phyloP scores from a whole-genome alignment of 2,888 invertebrate genomes.

The Scrobipalpa atriplicella region DNA sequence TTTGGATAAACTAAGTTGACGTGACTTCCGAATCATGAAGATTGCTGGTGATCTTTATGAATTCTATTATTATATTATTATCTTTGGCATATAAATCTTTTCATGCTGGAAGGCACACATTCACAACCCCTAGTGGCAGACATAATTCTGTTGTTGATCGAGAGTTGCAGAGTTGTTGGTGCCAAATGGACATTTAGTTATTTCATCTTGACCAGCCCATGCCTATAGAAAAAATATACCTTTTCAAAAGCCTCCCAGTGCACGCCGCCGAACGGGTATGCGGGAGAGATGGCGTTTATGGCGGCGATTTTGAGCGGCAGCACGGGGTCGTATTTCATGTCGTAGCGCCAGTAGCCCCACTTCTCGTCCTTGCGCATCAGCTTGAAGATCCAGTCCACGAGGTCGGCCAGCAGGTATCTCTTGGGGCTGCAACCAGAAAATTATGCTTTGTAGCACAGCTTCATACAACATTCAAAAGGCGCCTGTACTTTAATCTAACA shows the following conservation, averaged over 20 bases:
- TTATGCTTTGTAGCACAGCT: neutral
- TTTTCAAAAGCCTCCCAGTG: slow-evolving; percentile 92
- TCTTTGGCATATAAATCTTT: too few relatives aligned
- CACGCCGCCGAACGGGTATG: slow-evolving; percentile 86
- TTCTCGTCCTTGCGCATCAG: slow-evolving; percentile 87
- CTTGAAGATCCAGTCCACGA: slow-evolving; percentile 92
- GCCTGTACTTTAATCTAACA: too few relatives aligned
- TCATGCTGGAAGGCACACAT: too few relatives aligned
- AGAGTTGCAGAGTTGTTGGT: too few relatives aligned
- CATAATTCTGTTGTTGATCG: too few relatives aligned
- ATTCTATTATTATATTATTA: too few relatives aligned
- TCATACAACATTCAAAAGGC: neutral
- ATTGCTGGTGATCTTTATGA: too few relatives aligned
- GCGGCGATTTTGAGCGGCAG: slow-evolving; percentile 85
- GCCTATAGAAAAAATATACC: slow-evolving; percentile 75
- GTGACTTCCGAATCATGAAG: neutral
- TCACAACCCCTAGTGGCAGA: too few relatives aligned
- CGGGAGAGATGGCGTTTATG: slow-evolving; percentile 83
- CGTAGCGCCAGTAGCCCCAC: slow-evolving; percentile 87
- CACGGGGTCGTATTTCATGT: slow-evolving; percentile 88
- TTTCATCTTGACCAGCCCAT: too few relatives aligned
- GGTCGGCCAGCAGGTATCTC: slow-evolving; percentile 89
- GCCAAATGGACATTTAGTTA: too few relatives aligned
- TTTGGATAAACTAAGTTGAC: too few relatives aligned
- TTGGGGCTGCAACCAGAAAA: slow-evolving; percentile 84